Conservation (phyloP, 1,140 invertebrate genomes). For the Papilio xuthus region DNA sequence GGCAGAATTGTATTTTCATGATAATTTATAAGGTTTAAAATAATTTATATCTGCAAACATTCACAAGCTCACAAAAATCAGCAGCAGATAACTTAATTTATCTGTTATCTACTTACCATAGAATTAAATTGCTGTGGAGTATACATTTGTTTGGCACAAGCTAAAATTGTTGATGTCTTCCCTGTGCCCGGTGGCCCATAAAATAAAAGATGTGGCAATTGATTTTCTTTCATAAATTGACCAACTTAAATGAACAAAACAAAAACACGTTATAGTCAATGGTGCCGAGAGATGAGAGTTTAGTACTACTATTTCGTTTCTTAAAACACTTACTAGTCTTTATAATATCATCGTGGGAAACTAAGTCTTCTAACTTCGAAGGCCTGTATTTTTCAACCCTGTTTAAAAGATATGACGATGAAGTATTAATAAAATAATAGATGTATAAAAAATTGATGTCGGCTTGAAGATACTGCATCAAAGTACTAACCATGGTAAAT, state of each 20-base stretch:
- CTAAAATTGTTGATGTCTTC: constrained; percentile 99
- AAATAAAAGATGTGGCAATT: constrained; percentile 97
- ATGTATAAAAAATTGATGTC: too few relatives aligned
- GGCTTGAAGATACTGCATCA: not conserved
- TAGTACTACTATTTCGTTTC: not conserved
- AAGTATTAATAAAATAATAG: not conserved
- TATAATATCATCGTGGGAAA: constrained; percentile 98
- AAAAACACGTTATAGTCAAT: not conserved
- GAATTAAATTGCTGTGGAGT: constrained; percentile 93
- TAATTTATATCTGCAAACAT: not conserved
- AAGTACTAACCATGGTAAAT: constrained; percentile 81
- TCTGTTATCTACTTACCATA: constrained; percentile 85
- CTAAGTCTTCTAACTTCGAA: constrained; percentile 93
- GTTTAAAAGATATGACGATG: constrained; percentile 52
- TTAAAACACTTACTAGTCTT: constrained; percentile 91
- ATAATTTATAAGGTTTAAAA: not conserved
- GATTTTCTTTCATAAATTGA: constrained; percentile 95
- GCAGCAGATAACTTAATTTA: not conserved
- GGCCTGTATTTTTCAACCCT: constrained; percentile 99
- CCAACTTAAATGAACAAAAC: constrained; percentile 86
- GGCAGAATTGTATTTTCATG: not conserved
- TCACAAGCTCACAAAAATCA: not conserved
- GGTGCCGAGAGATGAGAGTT: too few relatives aligned
- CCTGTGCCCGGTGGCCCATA: constrained; percentile 99
- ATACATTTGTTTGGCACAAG: constrained; percentile 97